These are phyloP conservation scores for Micoletzkya japonica DNA, from an alignment of 2,888 invertebrate species.

Conservation along the genomic window DNA sequence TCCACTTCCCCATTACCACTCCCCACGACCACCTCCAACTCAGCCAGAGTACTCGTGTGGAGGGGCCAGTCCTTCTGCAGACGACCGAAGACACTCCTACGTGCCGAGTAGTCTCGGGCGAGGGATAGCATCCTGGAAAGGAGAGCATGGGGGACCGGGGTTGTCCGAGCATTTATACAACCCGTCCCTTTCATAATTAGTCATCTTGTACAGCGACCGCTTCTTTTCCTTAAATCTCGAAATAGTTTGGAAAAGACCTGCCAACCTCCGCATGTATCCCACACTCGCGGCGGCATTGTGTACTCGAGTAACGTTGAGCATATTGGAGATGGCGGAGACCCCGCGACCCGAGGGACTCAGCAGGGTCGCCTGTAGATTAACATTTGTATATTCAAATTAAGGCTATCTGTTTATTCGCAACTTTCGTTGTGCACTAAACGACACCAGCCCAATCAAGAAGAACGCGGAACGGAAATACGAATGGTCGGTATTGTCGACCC, in stretches of 20 bases:
- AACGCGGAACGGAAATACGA: background rate
- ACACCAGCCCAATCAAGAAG: slow-evolving; percentile 9
- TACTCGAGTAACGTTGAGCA: slow-evolving; percentile 70
- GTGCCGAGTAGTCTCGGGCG: slow-evolving; percentile 68
- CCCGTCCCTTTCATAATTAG: background rate
- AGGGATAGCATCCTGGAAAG: slow-evolving; percentile 67
- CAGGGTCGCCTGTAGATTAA: slow-evolving; percentile 31
- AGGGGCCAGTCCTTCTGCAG: slow-evolving; percentile 66
- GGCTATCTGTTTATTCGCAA: too few relatives aligned
- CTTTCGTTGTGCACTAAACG: slow-evolving; percentile 8
- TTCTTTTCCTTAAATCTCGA: background rate
- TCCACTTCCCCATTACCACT: background rate
- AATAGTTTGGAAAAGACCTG: background rate
- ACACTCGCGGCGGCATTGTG: slow-evolving; percentile 69
- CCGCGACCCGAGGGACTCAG: slow-evolving; percentile 66
- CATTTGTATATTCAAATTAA: slow-evolving; percentile 31
- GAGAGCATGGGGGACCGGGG: background rate
- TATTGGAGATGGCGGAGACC: slow-evolving; percentile 68
- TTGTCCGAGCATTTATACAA: background rate
- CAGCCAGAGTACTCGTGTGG: slow-evolving; percentile 68
- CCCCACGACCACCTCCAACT: slow-evolving; percentile 65
- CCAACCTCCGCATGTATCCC: slow-evolving; percentile 47
- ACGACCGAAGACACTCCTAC: slow-evolving; percentile 68
- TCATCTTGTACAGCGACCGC: background rate
- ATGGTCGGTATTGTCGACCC: too few relatives aligned